Base-by-base conservation (phyloP, 1,140 invertebrate species). In the Zaprionus ghesquierei region DNA sequence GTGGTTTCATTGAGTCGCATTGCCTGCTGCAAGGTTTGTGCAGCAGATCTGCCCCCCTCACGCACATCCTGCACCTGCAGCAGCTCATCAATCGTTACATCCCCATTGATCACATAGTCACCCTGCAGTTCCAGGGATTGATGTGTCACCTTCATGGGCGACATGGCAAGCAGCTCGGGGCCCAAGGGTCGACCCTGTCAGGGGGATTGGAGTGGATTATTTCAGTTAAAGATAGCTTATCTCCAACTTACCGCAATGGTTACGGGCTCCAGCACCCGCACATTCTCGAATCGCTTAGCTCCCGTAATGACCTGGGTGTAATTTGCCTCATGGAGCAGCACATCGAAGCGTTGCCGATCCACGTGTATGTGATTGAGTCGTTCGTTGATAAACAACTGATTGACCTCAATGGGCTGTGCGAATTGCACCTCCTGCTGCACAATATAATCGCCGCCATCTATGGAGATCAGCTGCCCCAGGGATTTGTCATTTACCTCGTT, bases 351-450 rank as follows among this genome's bases (percentile, higher is more conserved):
- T 25, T 92, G 91, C 2, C 92, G 56, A 54, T 78, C 55, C 0
- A 93, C 92, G 38, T 84, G 64, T 51, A 93, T 92, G 20, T 92
- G 79, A 71, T 93, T 92, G 9, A 93, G 58, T 10, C 81, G 79
- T n/a, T 92, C 65, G 13, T 75, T 68, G 15, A 93, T 90, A 1
- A 70, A 2, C n/a, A 93, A 31, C 8, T 91, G 69, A 15, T 93
- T 92, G 0, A 90, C 86, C 31, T 78, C 53, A 6, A 92, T 60
- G 13, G 90, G 79, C 33, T 91, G 81, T 0, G 74, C 72, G 29
- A 93, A 93, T 62, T 86, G 77, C n/a, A 93, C 77, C 46, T 93
- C 91, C 70, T 92, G 90, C 55, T 92, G 74, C 2, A 93, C 81
- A 25, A 89, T 65, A 29, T 75, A 90, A 44, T 79, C 80, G 5